Evolutionary conservation across 2,888 invertebrate genomes (phyloP), one percentile per base, ranked within the genome.

Genomic region (Drosophila subquinaria): DNA sequence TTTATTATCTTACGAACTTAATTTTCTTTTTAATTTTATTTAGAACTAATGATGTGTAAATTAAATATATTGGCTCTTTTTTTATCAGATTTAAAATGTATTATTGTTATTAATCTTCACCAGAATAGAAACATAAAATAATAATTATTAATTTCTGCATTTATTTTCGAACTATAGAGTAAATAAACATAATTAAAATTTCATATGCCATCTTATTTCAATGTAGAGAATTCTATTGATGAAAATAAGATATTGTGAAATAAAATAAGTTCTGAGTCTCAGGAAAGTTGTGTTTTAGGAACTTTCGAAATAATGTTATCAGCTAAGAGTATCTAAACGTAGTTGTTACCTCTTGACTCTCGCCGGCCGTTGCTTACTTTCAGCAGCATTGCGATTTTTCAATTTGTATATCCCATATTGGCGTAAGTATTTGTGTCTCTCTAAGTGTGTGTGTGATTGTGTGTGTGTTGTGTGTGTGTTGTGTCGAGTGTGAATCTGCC

Each of bases 351-450:
- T n/a, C n/a, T n/a, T n/a, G n/a, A n/a, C n/a, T n/a, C n/a, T n/a
- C n/a, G n/a, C n/a, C n/a, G 50, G 51, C 48, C 74, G 84, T 86
- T 87, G 87, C 79, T 70, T 76, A 81, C 84, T 89, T 87, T 81
- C 51, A 66, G 82, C 63, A 67, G 70, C 72, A 50, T 36, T 75
- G 72, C 78, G 51, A 73, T 76, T 77, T 67, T 77, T 62, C 77
- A 79, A 75, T 79, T 77, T 77, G 71, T 71, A 59, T 76, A 56
- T 68, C 53, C 33, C 69, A 65, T 51, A 67, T 62, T 56, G 61
- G 66, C 59, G 56, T 63, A 40, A 63, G 55, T 42, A 53, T 45
- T 27, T 40, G 35, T 64, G 4, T 23, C n/a, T n/a, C n/a, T n/a
- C n/a, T n/a, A n/a, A n/a, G 23, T 23, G 23, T 23, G 23, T 23